Evolutionary conservation across 2,113 vertebrate species (phyloP), one percentile per base, ranked within the genome.

Genomic region (Saguinus imperator): DNA sequence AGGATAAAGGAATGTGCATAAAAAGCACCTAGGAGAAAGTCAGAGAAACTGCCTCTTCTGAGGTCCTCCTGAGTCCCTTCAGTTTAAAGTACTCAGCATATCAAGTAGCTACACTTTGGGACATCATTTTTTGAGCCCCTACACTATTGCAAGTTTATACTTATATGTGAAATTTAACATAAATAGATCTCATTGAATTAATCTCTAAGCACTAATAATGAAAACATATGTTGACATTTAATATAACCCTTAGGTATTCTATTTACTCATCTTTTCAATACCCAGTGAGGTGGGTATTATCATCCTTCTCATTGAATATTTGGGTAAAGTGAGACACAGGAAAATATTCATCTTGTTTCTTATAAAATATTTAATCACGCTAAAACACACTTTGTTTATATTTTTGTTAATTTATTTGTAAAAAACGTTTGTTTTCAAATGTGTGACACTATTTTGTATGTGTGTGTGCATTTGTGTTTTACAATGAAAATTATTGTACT

Each of bases 401-500:
- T 11, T 80, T 35, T 50, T 18, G 11, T 4, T 16, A 76, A 32
- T 81, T 66, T 91, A 76, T 92, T 64, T 64, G 21, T n/a, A 91
- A 93, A 87, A 61, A 7, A 40, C 64, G 35, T 1, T 85, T 72
- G 40, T 1, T 85, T 50, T 91, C 12, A 91, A 94, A 70, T 75
- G 6, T 29, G 9, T 91, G 52, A 85, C 86, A 70, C 2, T 11
- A 43, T 40, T 70, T 66, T 85, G 32, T 32, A 20, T 45, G 7
- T 61, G 12, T 43, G 12, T 43, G 8, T 16, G 5, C 75, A 76
- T 40, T 6, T 48, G 5, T 32, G 16, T 77, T 90, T 81, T 94
- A 80, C 10, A 88, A 52, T 81, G 18, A 89, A 91, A 94, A 91
- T 94, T 45, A 91, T 97, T 94, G 73, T 64, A 48, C 20, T 68